Percentiles rank a stretch among this genome's conserved stretches.
Conservation (phyloP, 2,113 vertebrate species). For the Rissa tridactyla region DNA sequence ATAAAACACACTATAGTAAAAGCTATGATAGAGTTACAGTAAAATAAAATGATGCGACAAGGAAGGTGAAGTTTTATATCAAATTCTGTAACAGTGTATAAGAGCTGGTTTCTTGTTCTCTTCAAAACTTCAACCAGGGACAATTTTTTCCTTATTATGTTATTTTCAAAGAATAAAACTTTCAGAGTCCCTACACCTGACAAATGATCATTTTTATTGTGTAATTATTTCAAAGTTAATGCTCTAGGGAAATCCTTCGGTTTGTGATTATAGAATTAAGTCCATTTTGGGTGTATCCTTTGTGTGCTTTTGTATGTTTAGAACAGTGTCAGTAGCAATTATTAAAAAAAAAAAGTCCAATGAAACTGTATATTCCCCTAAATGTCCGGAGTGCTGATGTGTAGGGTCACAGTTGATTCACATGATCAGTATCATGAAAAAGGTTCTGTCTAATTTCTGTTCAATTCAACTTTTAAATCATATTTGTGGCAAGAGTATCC, state of each 20-base stretch:
- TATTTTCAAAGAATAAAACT: constrained; percentile 30
- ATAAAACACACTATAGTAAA: constrained; percentile 46
- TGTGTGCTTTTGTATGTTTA: neutral
- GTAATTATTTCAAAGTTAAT: neutral
- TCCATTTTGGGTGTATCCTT: neutral
- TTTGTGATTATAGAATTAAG: neutral
- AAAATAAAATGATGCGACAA: constrained; percentile 33
- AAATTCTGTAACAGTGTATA: constrained; percentile 16
- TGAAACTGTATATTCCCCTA: neutral
- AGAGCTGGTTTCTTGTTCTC: neutral
- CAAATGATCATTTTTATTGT: neutral
- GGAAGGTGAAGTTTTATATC: constrained; percentile 41
- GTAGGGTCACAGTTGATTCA: fast-evolving
- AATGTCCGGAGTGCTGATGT: neutral
- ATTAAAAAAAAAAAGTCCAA: neutral
- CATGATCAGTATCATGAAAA: neutral
- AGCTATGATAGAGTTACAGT: constrained; percentile 22
- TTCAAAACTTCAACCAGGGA: neutral
- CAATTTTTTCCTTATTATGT: neutral
- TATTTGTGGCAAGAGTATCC: neutral
- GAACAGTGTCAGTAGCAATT: neutral
- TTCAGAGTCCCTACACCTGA: neutral
- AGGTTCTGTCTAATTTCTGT: neutral
- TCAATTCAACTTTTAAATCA: neutral
- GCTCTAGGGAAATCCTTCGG: neutral